Base-by-base conservation (phyloP, 2,797 vertebrate species). In the Oreochromis mossambicus region DNA sequence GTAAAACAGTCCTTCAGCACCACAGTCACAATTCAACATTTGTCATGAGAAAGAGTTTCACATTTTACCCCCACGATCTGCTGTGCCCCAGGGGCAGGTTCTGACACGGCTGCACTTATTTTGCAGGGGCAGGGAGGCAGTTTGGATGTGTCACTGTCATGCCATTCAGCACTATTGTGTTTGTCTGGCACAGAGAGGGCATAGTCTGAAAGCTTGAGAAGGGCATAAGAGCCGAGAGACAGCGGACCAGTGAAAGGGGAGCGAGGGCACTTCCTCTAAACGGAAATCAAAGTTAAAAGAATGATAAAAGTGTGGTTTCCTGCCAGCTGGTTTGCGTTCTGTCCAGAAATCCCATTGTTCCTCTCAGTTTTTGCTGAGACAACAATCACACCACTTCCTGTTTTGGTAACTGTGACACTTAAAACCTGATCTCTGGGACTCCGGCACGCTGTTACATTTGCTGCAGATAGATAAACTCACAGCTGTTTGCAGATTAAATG, bases 261-360 rank as follows among this genome's bases (percentile, higher is more conserved):
- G 85, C 46, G 81, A 94, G 89, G 92, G 90, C 87, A 90, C 93
- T 93, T 96, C 94, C 94, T 93, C 63, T 79, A 93, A 95, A 95
- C 96, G 96, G 96, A 97, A 97, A 96, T 96, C 95, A 95, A 96
- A 92, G 90, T 94, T 93, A 92, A 95, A 95, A 95, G 94, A 94
- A 95, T 94, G 92, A 96, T 96, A 95, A 93, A 94, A 92, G 95
- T 89, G 91, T 55, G 80, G 93, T 96, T 96, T 97, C 97, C 97
- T 97, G 96, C 94, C 97, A 97, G 96, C 96, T 97, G 96, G 83
- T 91, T 90, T 84, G 94, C 95, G 93, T 96, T 96, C 92, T 86
- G 94, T 84, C 90, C 94, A 95, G 95, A 95, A 96, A 96, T 96
- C 94, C 94, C 92, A 91, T 89, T 96, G 94, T 96, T 97, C 96